Evolutionary conservation across 2,888 invertebrate species (phyloP).

Genomic region (Coenonympha glycerion): DNA sequence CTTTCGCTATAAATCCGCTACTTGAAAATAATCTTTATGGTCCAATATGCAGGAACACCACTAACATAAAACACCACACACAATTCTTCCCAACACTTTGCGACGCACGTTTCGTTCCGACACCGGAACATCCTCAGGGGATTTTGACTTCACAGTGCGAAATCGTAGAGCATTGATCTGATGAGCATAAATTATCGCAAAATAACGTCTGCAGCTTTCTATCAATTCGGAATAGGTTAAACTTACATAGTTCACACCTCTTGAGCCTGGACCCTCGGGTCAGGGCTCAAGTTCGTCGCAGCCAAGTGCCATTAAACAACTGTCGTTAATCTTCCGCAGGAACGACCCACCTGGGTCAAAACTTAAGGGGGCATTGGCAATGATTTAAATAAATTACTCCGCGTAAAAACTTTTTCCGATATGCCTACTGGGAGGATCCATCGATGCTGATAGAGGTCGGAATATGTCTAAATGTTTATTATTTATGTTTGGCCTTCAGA

Average conservation of each 20-base stretch:
- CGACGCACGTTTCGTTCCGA: no score
- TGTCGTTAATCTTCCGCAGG: slow-evolving; percentile 12
- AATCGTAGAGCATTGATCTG: no score
- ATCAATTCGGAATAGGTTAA: neutral
- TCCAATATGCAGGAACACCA: no score
- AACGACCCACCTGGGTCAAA: slow-evolving; percentile 15
- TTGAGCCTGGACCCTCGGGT: neutral
- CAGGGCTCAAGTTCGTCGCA: neutral
- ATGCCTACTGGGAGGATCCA: neutral
- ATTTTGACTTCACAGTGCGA: no score
- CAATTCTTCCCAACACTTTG: no score
- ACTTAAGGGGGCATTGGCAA: slow-evolving; percentile 11
- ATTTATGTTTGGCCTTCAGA: neutral
- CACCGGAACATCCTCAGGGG: no score
- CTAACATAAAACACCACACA: no score
- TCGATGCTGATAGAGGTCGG: neutral
- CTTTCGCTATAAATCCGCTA: no score
- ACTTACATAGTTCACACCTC: neutral
- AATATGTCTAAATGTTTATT: neutral
- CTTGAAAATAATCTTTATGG: no score
- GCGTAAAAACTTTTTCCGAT: slow-evolving; percentile 2
- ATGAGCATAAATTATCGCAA: neutral
- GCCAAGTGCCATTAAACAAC: slow-evolving; percentile 8
- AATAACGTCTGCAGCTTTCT: neutral
- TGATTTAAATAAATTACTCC: slow-evolving; percentile 14